Percentiles rank a stretch among this genome's conserved stretches.
Conservation (phyloP, 92 coral and sea anemone species). For the Pocillopora grandis region DNA sequence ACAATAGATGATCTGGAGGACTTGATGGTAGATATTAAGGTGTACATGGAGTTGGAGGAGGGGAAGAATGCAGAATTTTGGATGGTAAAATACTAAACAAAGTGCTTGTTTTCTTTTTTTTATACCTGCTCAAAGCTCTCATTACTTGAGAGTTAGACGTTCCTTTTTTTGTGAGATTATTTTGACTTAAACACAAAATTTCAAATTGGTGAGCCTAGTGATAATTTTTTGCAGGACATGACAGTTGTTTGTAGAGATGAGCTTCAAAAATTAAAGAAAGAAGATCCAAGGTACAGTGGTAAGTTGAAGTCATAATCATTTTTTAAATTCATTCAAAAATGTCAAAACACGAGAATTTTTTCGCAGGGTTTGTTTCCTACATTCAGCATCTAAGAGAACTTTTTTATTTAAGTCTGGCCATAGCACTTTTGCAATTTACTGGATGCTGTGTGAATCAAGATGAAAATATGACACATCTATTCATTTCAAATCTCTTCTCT, state of each 20-base stretch:
- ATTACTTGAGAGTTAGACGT: too few species aligned
- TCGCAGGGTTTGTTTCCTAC: too few species aligned
- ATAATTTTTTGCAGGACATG: constrained; percentile 62
- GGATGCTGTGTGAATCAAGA: too few species aligned
- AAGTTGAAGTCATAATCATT: not conserved
- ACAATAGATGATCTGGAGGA: constrained; percentile 84
- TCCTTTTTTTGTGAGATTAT: too few species aligned
- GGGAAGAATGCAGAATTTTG: constrained; percentile 91
- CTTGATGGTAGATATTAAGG: constrained; percentile 89
- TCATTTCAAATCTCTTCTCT: not conserved
- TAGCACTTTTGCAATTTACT: not conserved
- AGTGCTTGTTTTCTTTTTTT: not conserved
- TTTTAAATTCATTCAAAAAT: not conserved
- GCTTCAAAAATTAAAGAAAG: constrained; percentile 76
- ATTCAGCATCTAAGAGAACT: too few species aligned
- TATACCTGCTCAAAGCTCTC: too few species aligned
- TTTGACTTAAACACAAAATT: not conserved
- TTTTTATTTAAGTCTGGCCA: not conserved
- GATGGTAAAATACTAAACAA: constrained; percentile 64
- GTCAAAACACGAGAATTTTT: not conserved
- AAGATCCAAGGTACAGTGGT: constrained; percentile 62
- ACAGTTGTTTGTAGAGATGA: constrained; percentile 84
- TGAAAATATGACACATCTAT: too few species aligned
- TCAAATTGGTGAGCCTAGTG: not conserved
- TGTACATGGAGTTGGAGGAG: constrained; percentile 94